Base-by-base conservation (phyloP, 2,113 vertebrate genomes). In the Chaenogobius annularis region DNA sequence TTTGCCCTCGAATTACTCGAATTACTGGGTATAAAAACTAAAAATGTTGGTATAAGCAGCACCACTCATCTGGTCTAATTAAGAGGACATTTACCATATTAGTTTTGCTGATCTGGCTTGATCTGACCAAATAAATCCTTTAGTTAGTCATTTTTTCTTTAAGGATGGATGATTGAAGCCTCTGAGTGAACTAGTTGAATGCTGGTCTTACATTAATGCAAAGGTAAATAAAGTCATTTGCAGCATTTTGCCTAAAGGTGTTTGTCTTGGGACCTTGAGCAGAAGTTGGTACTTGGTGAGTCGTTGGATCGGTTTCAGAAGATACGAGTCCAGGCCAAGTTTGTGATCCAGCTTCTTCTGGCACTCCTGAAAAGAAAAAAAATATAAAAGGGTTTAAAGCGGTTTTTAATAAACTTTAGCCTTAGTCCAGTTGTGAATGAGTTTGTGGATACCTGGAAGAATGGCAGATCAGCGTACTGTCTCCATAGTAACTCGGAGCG, bases 201-300 rank as follows among this genome's bases (percentile, higher is more conserved):
- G n/a, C n/a, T n/a, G n/a, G n/a, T 19, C 4, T 17, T 19, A 17
- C 15, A 50, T 50, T 19, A 50, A 7, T 40, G 8, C 37, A 6
- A 40, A 50, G 47, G 19, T 1, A 50, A 50, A 15, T 19, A 0
- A 46, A 46, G 44, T 46, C 9, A 1, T 46, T 12, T 46, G 44
- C 44, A 46, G 12, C 10, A 31, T n/a, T 22, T 11, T 56, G 50
- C 50, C 20, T 31, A 31, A 17, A 8, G 0, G 5, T 13, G 31
- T 63, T 10, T 64, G 37, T 44, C n/a, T 64, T 10, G n/a, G 12
- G 70, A 94, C 98, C 96, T 98, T 99, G 66, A 99, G 92, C 2
- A 99, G 92, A 47, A 99, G 91, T 89, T 99, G 98, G 87, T 99
- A 99, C 75, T 99, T 99, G 48, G 98, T 97, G 76, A 99, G 92